Evolutionary conservation across 2,113 vertebrate species (phyloP), one percentile per base, ranked within the genome.

Genomic region (Ailurus styani): DNA sequence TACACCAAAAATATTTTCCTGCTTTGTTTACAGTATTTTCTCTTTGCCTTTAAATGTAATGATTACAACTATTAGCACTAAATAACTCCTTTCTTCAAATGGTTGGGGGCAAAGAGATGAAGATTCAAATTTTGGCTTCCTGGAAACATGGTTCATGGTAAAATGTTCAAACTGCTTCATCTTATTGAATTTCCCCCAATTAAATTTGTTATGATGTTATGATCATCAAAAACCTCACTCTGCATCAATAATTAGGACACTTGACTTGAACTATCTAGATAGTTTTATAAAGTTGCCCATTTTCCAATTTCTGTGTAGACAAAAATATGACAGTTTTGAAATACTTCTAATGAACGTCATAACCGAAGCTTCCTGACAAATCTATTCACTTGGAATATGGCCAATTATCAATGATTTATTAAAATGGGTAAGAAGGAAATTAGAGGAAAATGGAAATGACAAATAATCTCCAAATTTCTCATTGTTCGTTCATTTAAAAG

Each of bases 1-100:
- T 42, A 98, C 96, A 66, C 98, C 97, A 94, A 97, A 98, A 99
- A 98, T 98, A 98, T 98, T 99, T 99, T 97, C 97, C 97, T 96
- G 87, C 87, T 96, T 98, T 98, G 98, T 98, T 89, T 85, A 96
- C 27, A n/a, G 27, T 95, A 87, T 96, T 97, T 98, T 97, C 84
- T 97, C 64, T 88, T 96, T 96, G 96, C 75, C 84, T 98, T 89
- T 87, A 94, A 98, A 73, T 9, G 79, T 82, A 93, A 72, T 97
- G 92, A 98, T 98, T 96, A 54, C 90, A 47, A 83, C 96, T 85
- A 93, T 96, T 91, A 70, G 97, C 95, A 92, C 84, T 93, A 91
- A 98, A 50, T 89, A 90, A 8, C 52, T 25, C 55, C 60, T 45
- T 73, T 45, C 4, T 94, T 96, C n/a, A 27, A 9, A 84, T 84